Conservation (phyloP, 2,797 vertebrate species). For the Lacerta bilineata region DNA sequence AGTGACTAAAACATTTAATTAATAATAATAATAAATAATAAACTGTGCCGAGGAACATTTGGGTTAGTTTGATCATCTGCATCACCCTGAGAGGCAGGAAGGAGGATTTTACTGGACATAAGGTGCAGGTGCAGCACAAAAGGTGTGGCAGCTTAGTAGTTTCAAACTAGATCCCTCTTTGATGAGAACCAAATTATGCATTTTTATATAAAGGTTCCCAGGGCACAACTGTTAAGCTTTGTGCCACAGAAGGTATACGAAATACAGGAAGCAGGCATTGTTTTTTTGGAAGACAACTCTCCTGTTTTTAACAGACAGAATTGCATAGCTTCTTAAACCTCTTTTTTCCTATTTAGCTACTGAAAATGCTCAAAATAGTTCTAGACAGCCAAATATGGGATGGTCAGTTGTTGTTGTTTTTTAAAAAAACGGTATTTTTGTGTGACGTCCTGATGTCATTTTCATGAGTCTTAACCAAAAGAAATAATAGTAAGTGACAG, state of each 20-base stretch:
- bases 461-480: slow-evolving; percentile 80
- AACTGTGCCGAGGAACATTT: neutral
- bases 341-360: slow-evolving; percentile 42
- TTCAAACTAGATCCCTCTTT: accelerated
- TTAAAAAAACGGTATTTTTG: slow-evolving; percentile 45
- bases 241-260: accelerated
- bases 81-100: neutral
- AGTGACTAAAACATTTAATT: too few relatives aligned
- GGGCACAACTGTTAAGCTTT: neutral
- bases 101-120: accelerated
- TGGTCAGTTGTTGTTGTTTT: slow-evolving; percentile 60
- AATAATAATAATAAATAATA: too few relatives aligned
- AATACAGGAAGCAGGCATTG: slow-evolving; percentile 35
- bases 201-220: neutral
- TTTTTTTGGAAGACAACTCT: neutral
- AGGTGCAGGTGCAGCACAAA: neutral
- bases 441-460: slow-evolving; percentile 68
- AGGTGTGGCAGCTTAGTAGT: accelerated
- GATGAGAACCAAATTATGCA: neutral
- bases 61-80: neutral
- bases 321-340: slow-evolving; percentile 44
- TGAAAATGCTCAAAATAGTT: slow-evolving; percentile 63
- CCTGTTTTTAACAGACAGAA: slow-evolving; percentile 64
- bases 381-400: slow-evolving; percentile 61
- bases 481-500: slow-evolving; percentile 82